phyloP scores from a whole-genome alignment of 2,797 vertebrate genomes.

The Helostoma temminkii region DNA sequence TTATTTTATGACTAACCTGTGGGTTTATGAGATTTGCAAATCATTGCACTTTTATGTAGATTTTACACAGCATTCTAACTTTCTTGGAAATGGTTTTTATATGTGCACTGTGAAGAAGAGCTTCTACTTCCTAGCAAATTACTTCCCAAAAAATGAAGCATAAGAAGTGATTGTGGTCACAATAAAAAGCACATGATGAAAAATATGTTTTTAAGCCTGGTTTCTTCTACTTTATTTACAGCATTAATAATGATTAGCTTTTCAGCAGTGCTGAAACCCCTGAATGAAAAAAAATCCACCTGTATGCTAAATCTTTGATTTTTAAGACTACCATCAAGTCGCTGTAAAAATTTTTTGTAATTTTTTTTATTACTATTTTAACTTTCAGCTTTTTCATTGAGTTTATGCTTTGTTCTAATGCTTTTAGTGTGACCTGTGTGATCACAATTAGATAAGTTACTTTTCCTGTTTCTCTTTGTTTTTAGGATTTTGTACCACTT shows the following conservation, averaged over 20 bases:
- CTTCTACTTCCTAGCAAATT: too few relatives aligned
- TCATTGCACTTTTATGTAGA: too few relatives aligned
- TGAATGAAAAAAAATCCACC: background rate
- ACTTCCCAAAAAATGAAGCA: background rate
- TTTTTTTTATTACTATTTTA: background rate
- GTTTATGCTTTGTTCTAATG: slow-evolving; percentile 7
- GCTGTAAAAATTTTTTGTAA: background rate
- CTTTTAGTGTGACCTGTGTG: background rate
- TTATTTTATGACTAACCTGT: too few relatives aligned
- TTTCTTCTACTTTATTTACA: too few relatives aligned
- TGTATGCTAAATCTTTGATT: background rate
- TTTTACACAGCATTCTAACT: too few relatives aligned
- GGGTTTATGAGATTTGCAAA: too few relatives aligned
- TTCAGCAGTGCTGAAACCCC: background rate
- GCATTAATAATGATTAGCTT: background rate
- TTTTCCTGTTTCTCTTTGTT: slow-evolving; percentile 16
- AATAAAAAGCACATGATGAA: too few relatives aligned
- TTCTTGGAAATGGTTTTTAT: too few relatives aligned
- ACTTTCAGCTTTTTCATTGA: background rate
- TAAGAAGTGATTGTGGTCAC: background rate
- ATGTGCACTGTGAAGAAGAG: too few relatives aligned
- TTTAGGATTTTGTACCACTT: slow-evolving; percentile 93
- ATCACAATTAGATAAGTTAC: background rate
- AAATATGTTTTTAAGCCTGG: too few relatives aligned
- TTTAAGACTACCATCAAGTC: background rate